Evolutionary conservation across 2,113 vertebrate genomes (phyloP).

Genomic region (Solea solea): DNA sequence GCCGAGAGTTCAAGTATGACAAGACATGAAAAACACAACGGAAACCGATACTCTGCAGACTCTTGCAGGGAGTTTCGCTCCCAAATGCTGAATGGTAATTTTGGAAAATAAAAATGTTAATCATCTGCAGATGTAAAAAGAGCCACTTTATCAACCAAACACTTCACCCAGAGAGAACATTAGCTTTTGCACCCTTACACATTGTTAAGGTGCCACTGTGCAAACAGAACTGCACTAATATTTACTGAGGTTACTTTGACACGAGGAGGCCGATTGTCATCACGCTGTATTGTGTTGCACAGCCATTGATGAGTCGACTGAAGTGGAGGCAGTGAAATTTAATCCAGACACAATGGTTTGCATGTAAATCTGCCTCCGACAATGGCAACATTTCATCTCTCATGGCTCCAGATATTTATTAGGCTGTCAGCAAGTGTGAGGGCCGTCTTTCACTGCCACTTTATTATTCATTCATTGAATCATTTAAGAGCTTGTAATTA

Average conservation of each 20-base stretch:
- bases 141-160: slow-evolving; percentile 14
- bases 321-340: slow-evolving; percentile 5
- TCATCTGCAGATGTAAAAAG: slow-evolving; percentile 51
- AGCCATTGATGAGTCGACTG: slow-evolving; percentile 12
- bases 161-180: not conserved
- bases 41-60: slow-evolving; percentile 56
- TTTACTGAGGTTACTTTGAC: not conserved
- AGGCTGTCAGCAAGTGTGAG: slow-evolving; percentile 54
- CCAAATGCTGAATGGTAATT: slow-evolving; percentile 34
- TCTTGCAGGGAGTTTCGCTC: not conserved
- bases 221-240: not conserved
- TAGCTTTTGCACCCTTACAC: not conserved
- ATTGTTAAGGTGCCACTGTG: not conserved
- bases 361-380: slow-evolving; percentile 49
- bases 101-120: slow-evolving; percentile 13
- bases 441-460: slow-evolving; percentile 4
- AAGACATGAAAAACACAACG: slow-evolving; percentile 45
- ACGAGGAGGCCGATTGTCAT: not conserved
- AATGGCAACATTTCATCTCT: slow-evolving; percentile 49
- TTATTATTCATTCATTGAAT: slow-evolving; percentile 33
- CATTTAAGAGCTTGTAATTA: slow-evolving; percentile 51
- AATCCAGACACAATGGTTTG: slow-evolving; percentile 33
- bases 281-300: not conserved
- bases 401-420: slow-evolving; percentile 48
- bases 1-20: slow-evolving; percentile 36